Base-by-base conservation (phyloP, 2,113 vertebrate genomes). In the Aplodontia rufa region DNA sequence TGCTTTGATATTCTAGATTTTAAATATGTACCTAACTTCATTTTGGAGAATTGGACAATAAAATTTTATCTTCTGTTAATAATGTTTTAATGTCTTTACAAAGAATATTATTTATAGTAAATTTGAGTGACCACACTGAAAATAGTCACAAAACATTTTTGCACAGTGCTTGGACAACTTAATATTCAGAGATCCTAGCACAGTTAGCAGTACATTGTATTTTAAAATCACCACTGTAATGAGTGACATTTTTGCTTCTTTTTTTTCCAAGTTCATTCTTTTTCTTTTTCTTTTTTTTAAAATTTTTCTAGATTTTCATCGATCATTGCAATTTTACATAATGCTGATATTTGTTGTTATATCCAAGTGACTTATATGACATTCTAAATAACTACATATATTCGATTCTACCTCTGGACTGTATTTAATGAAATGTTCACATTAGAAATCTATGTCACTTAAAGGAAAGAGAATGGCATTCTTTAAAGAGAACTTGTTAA, bases 381-480 rank as follows among this genome's bases (percentile, higher is more conserved):
- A 49, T 69, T 71, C 40, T 93, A 91, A 64, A 89, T 88, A 84
- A 72, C 42, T 49, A 84, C 68, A 66, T 66, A 90, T 62, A 74
- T 32, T 85, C 69, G 8, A 6, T 93, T 93, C 19, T 87, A 47
- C 66, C 87, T 84, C 55, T 93, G 93, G 55, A 51, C 8, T 64
- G 0, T 75, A 88, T 45, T 87, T 87, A 95, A 75, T 75, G 58
- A 92, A 90, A 94, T 49, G 49, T 6, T 92, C 51, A 9, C 47
- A 40, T 87, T 81, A 83, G 55, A 28, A 90, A n/a, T 19, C 37
- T 69, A 26, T 76, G 37, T 55, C 47, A 91, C 30, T 30, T 93
- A 68, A 40, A 69, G 22, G 51, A 71, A 72, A 89, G 22, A 86
- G n/a, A 9, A 47, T 37, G 55, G 40, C 32, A 24, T n/a, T 58